Percentiles rank a stretch among this genome's conserved stretches.
Conservation (phyloP, 2,113 vertebrate genomes). For the Microtus oregoni region DNA sequence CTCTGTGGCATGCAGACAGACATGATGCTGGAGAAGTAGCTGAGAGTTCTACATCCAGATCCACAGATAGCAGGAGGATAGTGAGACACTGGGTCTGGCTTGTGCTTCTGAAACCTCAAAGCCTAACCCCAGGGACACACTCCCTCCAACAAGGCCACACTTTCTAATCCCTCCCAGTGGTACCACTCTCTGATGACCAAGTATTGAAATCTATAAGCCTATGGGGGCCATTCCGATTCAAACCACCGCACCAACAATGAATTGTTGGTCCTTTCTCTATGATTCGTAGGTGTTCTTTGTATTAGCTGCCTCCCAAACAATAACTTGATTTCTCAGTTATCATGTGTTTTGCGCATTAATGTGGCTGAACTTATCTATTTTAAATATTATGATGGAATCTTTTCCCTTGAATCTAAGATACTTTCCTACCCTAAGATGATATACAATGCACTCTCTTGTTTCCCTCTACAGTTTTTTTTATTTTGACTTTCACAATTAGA, state of each 20-base stretch:
- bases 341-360: not conserved
- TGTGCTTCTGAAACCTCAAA: not conserved
- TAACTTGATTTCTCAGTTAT: slow-evolving; percentile 33
- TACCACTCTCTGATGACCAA: not conserved
- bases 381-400: not conserved
- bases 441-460: slow-evolving; percentile 27
- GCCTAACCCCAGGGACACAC: not conserved
- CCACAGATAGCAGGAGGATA: not conserved
- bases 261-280: not conserved
- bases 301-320: not conserved
- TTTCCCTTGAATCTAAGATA: not conserved
- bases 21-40: not conserved
- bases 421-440: not conserved
- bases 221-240: not conserved
- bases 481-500: slow-evolving; percentile 1
- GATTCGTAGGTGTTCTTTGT: not conserved
- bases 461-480: not conserved
- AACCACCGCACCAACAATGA: too few species aligned
- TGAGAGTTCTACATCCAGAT: not conserved
- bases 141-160: not conserved
- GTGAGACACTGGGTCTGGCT: not conserved
- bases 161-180: not conserved
- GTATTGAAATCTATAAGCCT: not conserved
- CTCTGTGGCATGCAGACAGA: not conserved
- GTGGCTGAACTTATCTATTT: slow-evolving; percentile 4